Percentiles rank a stretch among this genome's conserved stretches.
phyloP scores from a whole-genome alignment of 35 echinoderm and acorn worm species.

The Apostichopus californicus region DNA sequence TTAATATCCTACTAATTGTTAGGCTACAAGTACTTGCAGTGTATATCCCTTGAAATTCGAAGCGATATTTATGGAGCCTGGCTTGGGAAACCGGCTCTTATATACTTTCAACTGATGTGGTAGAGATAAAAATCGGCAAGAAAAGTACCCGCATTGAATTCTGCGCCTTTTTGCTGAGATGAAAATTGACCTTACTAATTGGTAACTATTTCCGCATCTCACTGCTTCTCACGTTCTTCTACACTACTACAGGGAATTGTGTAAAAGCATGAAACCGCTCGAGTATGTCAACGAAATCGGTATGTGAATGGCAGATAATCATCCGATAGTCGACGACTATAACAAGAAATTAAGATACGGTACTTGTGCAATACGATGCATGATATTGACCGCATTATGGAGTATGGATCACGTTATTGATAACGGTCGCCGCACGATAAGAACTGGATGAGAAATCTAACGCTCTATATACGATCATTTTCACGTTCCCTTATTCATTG shows the following conservation, averaged over 20 bases:
- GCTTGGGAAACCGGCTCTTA: constrained; percentile 6
- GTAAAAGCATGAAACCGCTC: neutral
- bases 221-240: neutral
- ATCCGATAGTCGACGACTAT: no score
- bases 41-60: constrained; percentile 37
- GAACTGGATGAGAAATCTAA: no score
- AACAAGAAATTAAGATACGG: no score
- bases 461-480: no score
- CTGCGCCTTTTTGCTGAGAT: neutral
- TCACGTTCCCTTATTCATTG: no score
- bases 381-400: no score
- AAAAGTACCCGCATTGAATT: neutral
- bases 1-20: constrained; percentile 48
- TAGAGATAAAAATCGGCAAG: neutral
- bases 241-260: no score
- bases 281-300: neutral
- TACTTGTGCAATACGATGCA: no score
- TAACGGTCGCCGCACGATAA: no score
- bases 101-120: neutral
- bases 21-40: constrained; percentile 32
- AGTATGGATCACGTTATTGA: no score
- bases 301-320: no score
- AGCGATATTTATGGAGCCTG: constrained; percentile 50
- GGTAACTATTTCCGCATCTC: neutral
- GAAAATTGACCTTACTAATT: neutral